Evolutionary conservation across 2,797 vertebrate species (phyloP).

Genomic region (Lagocephalus sceleratus): DNA sequence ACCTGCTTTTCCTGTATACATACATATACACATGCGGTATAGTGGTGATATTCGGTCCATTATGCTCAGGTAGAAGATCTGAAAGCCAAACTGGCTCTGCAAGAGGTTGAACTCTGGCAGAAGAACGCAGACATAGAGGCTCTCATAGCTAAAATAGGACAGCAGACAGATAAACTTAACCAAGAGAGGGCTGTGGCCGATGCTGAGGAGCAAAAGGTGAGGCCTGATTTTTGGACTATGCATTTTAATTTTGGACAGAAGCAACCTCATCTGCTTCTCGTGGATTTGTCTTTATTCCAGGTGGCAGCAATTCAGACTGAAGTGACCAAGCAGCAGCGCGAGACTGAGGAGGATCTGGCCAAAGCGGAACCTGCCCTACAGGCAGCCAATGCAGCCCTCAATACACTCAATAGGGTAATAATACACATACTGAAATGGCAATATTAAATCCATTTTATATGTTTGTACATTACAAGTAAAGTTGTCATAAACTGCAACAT

Average conservation of each 20-base stretch:
- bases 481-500: background rate
- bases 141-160: slow-evolving; percentile 74
- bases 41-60: background rate
- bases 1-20: background rate
- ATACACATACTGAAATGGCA: background rate
- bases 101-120: slow-evolving; percentile 85
- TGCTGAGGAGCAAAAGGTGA: slow-evolving; percentile 71
- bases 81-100: slow-evolving; percentile 83
- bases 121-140: slow-evolving; percentile 82
- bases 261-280: background rate
- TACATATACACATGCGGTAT: too few relatives aligned
- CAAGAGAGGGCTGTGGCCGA: slow-evolving; percentile 72
- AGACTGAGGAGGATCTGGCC: slow-evolving; percentile 76
- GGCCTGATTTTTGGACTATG: background rate
- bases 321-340: slow-evolving; percentile 78
- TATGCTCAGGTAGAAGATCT: slow-evolving; percentile 83
- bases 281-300: slow-evolving; percentile 38
- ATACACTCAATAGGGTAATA: slow-evolving; percentile 76
- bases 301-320: slow-evolving; percentile 75
- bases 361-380: slow-evolving; percentile 76
- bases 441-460: background rate
- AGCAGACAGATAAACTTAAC: slow-evolving; percentile 72
- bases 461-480: background rate
- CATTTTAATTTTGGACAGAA: background rate
- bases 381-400: slow-evolving; percentile 74